Base-by-base conservation (phyloP, 92 coral and sea anemone species). In the Palythoa grandiflora region DNA sequence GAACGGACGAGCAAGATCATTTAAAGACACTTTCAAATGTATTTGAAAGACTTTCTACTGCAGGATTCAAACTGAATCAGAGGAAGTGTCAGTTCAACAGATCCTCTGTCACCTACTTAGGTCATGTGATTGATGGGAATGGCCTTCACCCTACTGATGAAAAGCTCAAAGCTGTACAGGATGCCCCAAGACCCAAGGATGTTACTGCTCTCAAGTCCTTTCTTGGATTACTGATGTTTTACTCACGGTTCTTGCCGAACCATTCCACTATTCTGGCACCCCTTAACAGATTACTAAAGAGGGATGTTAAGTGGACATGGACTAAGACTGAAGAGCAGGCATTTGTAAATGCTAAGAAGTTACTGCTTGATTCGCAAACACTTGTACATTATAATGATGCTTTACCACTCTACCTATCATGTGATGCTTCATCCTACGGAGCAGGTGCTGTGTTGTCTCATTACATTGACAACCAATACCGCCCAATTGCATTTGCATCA, bases 401-500 rank as follows among this genome's bases (percentile, higher is more conserved):
- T 14, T 81, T 89, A 74, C 86, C 90, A 36, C 84, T 40, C 14
- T 71, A 63, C 55, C 83, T 92, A 15, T 83, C 91, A 36, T 90
- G 91, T 84, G 90, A 87, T 90, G 93, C 89, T 71, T 90, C 90
- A 37, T 90, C 91, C 54, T 90, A 84, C 74, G 91, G 87, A 5
- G 90, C 89, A 36, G 90, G 90, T 9, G 87, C 87, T 13, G 93
- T 83, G 16, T 83, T 88, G 83, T 91, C 89, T 51, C 89, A 91
- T 68, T 50, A 71, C 8, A 83, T 88, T 50, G 80, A 87, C 71
- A 80, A 79, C 12, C 84, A 87, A 21, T 90, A 87, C 70, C 75
- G 85, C 40, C 93, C 93, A 21, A 78, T 80, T 28, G 90, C 88
- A 6, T 90, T 90, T 73, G 93, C 90, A 9, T 87, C 88, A 7